phyloP scores from a whole-genome alignment of 2,113 vertebrate species.

The Cryptomyrus ogoouensis region DNA sequence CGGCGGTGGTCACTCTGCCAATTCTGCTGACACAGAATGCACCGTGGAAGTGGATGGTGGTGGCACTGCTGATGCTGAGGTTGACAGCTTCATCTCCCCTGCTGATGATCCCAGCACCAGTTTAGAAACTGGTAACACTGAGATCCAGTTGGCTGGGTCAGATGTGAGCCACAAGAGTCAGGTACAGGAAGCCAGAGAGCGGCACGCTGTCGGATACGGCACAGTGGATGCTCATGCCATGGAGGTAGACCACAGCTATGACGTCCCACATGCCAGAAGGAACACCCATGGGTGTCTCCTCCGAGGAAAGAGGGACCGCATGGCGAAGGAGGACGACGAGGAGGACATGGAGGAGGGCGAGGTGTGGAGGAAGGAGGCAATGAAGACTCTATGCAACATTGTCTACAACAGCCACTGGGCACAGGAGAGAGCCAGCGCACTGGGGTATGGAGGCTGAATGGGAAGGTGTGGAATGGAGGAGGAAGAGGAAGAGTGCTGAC shows the following conservation, averaged over 20 bases:
- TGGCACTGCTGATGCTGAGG: slow-evolving; percentile 12
- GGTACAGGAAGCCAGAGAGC: slow-evolving; percentile 25
- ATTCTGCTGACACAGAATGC: background rate
- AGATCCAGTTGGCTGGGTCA: slow-evolving; percentile 2
- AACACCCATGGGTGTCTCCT: slow-evolving; percentile 43
- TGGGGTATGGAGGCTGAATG: slow-evolving; percentile 41
- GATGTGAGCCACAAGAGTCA: background rate
- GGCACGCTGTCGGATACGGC: background rate
- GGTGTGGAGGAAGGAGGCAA: slow-evolving; percentile 51
- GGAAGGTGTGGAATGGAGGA: background rate
- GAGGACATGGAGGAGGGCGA: slow-evolving; percentile 35
- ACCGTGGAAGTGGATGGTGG: slow-evolving; percentile 24
- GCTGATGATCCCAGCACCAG: slow-evolving; percentile 40
- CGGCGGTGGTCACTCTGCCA: slow-evolving; percentile 33
- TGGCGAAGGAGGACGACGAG: slow-evolving; percentile 41
- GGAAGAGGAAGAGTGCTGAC: background rate
- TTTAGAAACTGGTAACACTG: slow-evolving; percentile 43
- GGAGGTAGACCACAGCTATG: background rate
- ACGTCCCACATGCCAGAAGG: background rate
- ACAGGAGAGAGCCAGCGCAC: slow-evolving; percentile 55
- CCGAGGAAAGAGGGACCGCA: slow-evolving; percentile 52
- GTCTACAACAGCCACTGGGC: slow-evolving; percentile 63
- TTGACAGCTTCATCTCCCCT: slow-evolving; percentile 34
- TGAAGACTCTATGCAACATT: slow-evolving; percentile 61
- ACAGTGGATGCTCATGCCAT: background rate